Base-by-base conservation (phyloP, 2,797 vertebrate species). In the Sebastes ruberrimus region DNA sequence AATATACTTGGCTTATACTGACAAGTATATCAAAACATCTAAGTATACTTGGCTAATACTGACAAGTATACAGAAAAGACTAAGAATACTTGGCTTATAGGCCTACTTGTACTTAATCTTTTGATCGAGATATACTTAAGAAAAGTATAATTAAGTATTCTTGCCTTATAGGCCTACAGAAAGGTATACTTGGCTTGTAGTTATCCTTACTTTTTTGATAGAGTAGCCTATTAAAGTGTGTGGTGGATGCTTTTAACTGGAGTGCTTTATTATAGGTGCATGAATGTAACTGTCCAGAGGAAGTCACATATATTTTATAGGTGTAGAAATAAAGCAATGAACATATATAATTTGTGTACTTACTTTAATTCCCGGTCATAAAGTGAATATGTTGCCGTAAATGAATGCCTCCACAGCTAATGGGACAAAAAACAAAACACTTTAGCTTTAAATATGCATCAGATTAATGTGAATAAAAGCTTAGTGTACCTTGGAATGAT, bases 341-440 rank as follows among this genome's bases (percentile, higher is more conserved):
- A 23, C 59, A 63, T 5, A 3, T 4, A 16, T 3, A 27, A 10
- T 46, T 10, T 2, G 0, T 5, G 7, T 27, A 71, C 96, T 95
- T 94, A 99, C 98, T 91, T 30, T 55, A 80, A 87, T 1, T 74
- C 76, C 52, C 90, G 81, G 87, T 98, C 91, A 75, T 96, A 99
- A 81, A 99, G 95, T 55, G 95, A 94, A 76, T 98, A 99, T 0
- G 97, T 96, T 22, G 97, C 97, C 1, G 95, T 97, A 64, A 96
- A 99, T 6, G 98, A 99, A 87, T 98, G 97, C 86, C 98, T 96
- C 98, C 98, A 99, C 72, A 96, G 70, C 98, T 99, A 88, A 86
- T 70, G 80, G 25, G 57, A 76, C 46, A 64, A 35, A 82, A 73
- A 46, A 10, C 38, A 23, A 2, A 42, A 53, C 6, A 23, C 16